Evolutionary conservation across 2,888 invertebrate species (phyloP), one percentile per base, ranked within the genome.

Genomic region (Steinernema scapterisci): DNA sequence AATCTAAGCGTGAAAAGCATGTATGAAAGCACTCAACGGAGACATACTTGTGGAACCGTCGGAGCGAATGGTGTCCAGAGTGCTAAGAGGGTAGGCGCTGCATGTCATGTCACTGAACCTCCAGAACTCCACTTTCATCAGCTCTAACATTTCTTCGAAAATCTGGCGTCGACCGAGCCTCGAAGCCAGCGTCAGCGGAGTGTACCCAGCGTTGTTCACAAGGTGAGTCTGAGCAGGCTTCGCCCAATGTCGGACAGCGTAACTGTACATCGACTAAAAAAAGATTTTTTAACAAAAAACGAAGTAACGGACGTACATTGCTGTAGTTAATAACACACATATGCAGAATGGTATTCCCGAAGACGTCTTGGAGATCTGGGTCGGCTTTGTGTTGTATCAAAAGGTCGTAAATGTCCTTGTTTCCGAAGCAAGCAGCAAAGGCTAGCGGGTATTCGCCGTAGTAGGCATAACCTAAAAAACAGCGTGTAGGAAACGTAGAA

Each of bases 241-340:
- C 87, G 93, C 93, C 13, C 96, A 96, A 89, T 99, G 97, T 16
- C 95, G 91, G 51, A 97, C 91, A 0, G 97, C 97, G 89, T 97
- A 97, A 38, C 95, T 95, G 88, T 97, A 97, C 97, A 97, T 97
- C 86, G 95, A 95, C 95, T 95, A 88, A 2, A 79, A 88, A 38
- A 71, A 45, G 27, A 13, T 3, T 56, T 16, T 16, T 27, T 48
- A 16, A 51, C 38, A 9, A 38, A 38, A 38, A 6, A 19, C 21
- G 13, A 38, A 6, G 9, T 9, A 9, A 38, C 1, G 11, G 51
- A 87, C 90, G 89, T 89, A 95, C 96, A 91, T 95, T 90, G 89
- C 97, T 96, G 89, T 97, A 95, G 87, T 95, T 93, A 77, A 99
- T 96, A 48, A 99, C 97, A 46, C 97, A 95, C 95, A 99, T 97